phyloP scores from a whole-genome alignment of 2,888 invertebrate species.

The Parnassius smintheus region DNA sequence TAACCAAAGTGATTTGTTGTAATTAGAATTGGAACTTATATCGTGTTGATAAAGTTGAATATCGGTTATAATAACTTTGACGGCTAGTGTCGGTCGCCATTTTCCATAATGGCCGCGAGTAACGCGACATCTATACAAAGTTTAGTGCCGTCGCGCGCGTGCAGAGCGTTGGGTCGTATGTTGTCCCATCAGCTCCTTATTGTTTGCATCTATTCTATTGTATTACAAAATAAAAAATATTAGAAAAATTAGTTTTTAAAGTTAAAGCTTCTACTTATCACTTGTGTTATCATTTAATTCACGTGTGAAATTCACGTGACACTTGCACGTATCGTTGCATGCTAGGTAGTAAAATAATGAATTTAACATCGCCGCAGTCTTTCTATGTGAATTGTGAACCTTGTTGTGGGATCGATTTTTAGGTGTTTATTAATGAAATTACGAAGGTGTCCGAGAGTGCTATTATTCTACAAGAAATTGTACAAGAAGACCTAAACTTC shows the following conservation, averaged over 20 bases:
- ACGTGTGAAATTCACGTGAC: slow-evolving; percentile 32
- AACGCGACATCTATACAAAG: slow-evolving; percentile 70
- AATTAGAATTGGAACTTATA: slow-evolving; percentile 35
- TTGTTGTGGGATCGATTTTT: slow-evolving; percentile 78
- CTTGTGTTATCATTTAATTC: slow-evolving; percentile 38
- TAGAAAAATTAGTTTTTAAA: slow-evolving; percentile 51
- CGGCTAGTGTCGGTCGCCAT: slow-evolving; percentile 66
- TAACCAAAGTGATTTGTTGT: slow-evolving; percentile 34
- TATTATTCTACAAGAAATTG: slow-evolving; percentile 61
- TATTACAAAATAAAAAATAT: slow-evolving; percentile 59
- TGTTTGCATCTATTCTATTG: slow-evolving; percentile 76
- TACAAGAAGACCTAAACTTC: slow-evolving; percentile 52
- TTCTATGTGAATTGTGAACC: slow-evolving; percentile 71
- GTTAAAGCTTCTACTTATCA: slow-evolving; percentile 41
- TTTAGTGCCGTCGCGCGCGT: slow-evolving; percentile 75
- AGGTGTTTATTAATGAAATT: slow-evolving; percentile 80
- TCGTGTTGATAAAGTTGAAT: slow-evolving; percentile 26
- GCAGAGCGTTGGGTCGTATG: slow-evolving; percentile 53
- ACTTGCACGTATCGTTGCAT: slow-evolving; percentile 34
- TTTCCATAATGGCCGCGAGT: slow-evolving; percentile 70
- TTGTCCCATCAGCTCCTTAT: slow-evolving; percentile 41
- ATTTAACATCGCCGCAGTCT: slow-evolving; percentile 72
- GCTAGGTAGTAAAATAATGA: slow-evolving; percentile 68
- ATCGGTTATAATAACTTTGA: slow-evolving; percentile 49
- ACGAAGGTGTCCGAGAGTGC: slow-evolving; percentile 72